phyloP scores from a whole-genome alignment of 2,797 vertebrate genomes.

The Tinamus major region DNA sequence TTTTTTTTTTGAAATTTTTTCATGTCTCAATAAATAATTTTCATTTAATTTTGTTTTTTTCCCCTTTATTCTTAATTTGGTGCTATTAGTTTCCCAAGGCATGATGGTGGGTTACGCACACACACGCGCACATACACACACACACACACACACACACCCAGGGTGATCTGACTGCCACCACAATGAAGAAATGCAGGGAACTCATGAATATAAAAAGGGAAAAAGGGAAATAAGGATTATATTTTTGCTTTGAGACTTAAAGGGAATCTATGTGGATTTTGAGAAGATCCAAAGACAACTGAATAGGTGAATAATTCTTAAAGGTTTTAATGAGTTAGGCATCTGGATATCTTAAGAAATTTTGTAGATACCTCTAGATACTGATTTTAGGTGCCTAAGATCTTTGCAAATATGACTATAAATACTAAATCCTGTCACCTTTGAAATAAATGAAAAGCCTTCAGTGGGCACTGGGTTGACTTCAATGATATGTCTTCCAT shows the following conservation, averaged over 20 bases:
- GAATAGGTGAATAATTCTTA: not conserved
- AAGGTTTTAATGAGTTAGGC: not conserved
- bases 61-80: not conserved
- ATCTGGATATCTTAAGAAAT: not conserved
- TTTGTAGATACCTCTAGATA: not conserved
- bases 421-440: not conserved
- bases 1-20: not conserved
- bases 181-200: not conserved
- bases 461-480: not conserved
- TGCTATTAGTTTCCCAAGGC: not conserved
- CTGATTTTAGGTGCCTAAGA: not conserved
- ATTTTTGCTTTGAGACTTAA: not conserved
- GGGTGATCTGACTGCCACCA: not conserved
- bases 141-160: not conserved
- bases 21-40: not conserved
- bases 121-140: not conserved
- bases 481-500: not conserved
- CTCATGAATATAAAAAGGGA: not conserved
- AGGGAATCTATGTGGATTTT: not conserved
- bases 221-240: not conserved
- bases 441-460: not conserved
- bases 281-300: not conserved
- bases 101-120: not conserved
- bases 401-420: not conserved
- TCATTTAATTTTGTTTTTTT: not conserved